Base-by-base conservation (phyloP, 92 coral and sea anemone species). In the Diadumene lineata region DNA sequence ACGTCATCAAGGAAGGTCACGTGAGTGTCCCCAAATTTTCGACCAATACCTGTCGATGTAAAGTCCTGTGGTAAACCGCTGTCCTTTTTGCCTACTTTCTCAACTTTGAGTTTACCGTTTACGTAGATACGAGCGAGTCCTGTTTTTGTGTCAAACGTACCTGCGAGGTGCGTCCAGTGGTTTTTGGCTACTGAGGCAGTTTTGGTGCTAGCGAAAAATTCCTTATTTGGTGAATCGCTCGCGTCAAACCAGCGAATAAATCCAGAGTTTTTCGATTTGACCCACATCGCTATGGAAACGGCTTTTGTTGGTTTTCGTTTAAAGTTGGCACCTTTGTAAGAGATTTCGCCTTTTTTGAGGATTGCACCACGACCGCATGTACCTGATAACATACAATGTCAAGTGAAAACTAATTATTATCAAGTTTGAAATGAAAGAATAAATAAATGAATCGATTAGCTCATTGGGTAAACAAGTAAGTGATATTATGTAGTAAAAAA, bases 281-380 rank as follows among this genome's bases (percentile, higher is more conserved):
- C 93, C 99, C 99, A 96, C 99, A 96, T 92, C 30, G 99, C 92
- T 62, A 96, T 85, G 11, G 99, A 83, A 68, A 90, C 94, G 11
- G 94, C 96, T 58, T 96, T 86, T 18, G 93, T 89, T 17, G 99
- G 97, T 70, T 92, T 89, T 26, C 84, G 80, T 21, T 76, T 81
- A 69, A 92, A 88, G 55, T 79, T 66, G 11, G 66, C 81, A 1
- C 87, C 85, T 18, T 84, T 81, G 77, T 91, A 94, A 62, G 84
- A 84, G 33, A 94, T 81, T 73, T 92, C 93, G 25, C 98, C 98
- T 21, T 83, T 81, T 43, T 85, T 89, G n/a, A 94, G 75, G 27
- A 86, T 79, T 19, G 80, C 86, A 50, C 92, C 98, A 18, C 87
- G 89, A n/a, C 98, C 98, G 64, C 98, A 94, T 1, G 98, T 87